A percentile compares a stretch with the other conserved stretches of the same genome.
phyloP scores from a whole-genome alignment of 2,888 invertebrate species.

The Mythimna lalbum region DNA sequence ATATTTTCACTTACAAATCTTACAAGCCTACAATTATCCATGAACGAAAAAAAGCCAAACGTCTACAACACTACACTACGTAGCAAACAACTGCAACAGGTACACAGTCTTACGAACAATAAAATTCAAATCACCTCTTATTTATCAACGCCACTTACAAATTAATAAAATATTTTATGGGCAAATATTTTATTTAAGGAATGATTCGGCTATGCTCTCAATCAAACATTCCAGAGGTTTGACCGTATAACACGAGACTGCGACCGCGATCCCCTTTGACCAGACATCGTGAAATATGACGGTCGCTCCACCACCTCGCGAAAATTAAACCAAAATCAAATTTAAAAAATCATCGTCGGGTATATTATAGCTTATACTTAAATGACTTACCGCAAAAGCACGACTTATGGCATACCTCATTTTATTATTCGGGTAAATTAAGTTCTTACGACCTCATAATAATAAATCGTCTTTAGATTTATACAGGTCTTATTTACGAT shows the following conservation, averaged over 20 bases:
- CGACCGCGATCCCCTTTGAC: slow-evolving; percentile 78
- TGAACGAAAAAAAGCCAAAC: not conserved
- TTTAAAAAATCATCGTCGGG: slow-evolving; percentile 57
- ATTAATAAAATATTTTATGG: slow-evolving; percentile 54
- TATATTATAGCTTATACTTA: slow-evolving; percentile 42
- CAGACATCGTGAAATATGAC: slow-evolving; percentile 84
- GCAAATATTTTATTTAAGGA: slow-evolving; percentile 57
- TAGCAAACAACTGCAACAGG: not conserved
- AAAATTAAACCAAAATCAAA: slow-evolving; percentile 77
- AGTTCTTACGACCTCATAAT: slow-evolving; percentile 76
- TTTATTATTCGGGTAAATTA: slow-evolving; percentile 81
- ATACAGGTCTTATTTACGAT: slow-evolving; percentile 79
- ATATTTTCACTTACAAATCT: not conserved
- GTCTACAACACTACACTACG: not conserved
- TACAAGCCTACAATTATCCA: not conserved
- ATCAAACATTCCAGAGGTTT: slow-evolving; percentile 67
- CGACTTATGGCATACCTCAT: slow-evolving; percentile 73
- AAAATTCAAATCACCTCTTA: slow-evolving; percentile 24
- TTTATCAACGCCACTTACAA: slow-evolving; percentile 55
- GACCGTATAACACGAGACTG: slow-evolving; percentile 68
- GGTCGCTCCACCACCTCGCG: slow-evolving; percentile 73
- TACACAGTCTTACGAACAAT: slow-evolving; percentile 5
- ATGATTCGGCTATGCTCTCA: slow-evolving; percentile 59
- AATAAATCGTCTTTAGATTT: slow-evolving; percentile 74
- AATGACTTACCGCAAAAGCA: slow-evolving; percentile 69